These are phyloP conservation scores for Apodemia zela DNA, from an alignment of 2,888 invertebrate genomes.

Conservation along the genomic window DNA sequence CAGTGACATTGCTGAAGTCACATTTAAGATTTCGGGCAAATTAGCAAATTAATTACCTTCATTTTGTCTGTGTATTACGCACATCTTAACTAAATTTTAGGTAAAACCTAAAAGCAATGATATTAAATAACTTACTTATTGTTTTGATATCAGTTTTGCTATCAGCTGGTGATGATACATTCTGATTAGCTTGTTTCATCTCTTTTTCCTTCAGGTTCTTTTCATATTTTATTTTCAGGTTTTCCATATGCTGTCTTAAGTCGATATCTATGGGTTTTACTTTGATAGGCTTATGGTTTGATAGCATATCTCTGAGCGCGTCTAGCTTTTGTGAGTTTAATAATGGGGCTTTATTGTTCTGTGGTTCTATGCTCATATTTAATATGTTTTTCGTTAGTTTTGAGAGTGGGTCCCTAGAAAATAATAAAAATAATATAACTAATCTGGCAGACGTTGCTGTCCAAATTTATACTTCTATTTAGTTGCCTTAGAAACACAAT, in stretches of 20 bases:
- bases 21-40: too few species aligned
- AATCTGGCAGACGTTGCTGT: background rate
- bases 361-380: conserved; percentile 72
- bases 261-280: conserved; percentile 75
- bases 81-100: background rate
- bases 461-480: too few species aligned
- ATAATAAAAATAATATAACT: background rate
- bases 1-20: too few species aligned
- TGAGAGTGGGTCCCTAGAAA: conserved; percentile 65
- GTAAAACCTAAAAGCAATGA: background rate
- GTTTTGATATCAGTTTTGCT: conserved; percentile 26
- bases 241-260: conserved; percentile 56
- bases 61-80: background rate
- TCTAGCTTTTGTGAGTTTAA: conserved; percentile 72
- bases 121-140: background rate
- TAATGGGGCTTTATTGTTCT: conserved; percentile 52
- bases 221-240: conserved; percentile 57
- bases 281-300: conserved; percentile 72
- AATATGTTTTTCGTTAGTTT: conserved; percentile 73
- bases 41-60: too few species aligned
- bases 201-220: conserved; percentile 52
- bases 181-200: conserved; percentile 25
- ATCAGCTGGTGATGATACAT: conserved; percentile 22
- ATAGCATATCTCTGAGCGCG: conserved; percentile 70
- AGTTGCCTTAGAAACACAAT: too few species aligned